Evolutionary conservation across 2,797 vertebrate species (phyloP), one percentile per base, ranked within the genome.

Genomic region (Vespertilio murinus): DNA sequence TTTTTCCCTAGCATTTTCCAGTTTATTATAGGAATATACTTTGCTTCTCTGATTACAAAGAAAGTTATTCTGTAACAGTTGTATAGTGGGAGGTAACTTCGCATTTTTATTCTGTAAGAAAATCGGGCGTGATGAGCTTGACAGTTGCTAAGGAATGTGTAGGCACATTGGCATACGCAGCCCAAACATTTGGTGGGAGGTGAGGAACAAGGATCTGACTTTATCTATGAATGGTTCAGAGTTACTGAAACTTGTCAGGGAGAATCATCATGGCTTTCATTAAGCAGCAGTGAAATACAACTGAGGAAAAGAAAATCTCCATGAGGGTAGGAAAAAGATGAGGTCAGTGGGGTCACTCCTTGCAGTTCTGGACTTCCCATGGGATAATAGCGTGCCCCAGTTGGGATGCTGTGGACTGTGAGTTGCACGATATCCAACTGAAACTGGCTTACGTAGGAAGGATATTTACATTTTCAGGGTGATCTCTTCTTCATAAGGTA

Each of bases 141-240:
- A 86, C 11, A 89, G n/a, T 56, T 90, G 56, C 59, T 77, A 89
- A 87, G 81, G 45, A 92, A 83, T 92, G 65, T 95, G 49, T 75
- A 70, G 38, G 71, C 35, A 83, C 69, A 92, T 93, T 82, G 79
- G 22, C 52, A 83, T 70, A 81, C 69, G 8, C 11, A 94, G 38
- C 71, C n/a, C 22, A 87, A 69, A 93, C 20, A 82, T 69, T 93
- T 65, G 56, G 18, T 82, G 38, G 23, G 40, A 91, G 25, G 8
- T 23, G 2, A 88, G 42, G 35, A 83, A 71, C n/a, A 77, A 81
- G 56, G 45, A 73, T 70, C 22, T 64, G 70, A 87, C 14, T 90
- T 42, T 77, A 28, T 25, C 35, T 54, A 54, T 35, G 49, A 73
- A 33, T 56, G 52, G 83, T 40, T 88, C 11, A 22, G 17, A 78